Base-by-base conservation (phyloP, 2,888 invertebrate species). In the Ornithoptera alexandrae region DNA sequence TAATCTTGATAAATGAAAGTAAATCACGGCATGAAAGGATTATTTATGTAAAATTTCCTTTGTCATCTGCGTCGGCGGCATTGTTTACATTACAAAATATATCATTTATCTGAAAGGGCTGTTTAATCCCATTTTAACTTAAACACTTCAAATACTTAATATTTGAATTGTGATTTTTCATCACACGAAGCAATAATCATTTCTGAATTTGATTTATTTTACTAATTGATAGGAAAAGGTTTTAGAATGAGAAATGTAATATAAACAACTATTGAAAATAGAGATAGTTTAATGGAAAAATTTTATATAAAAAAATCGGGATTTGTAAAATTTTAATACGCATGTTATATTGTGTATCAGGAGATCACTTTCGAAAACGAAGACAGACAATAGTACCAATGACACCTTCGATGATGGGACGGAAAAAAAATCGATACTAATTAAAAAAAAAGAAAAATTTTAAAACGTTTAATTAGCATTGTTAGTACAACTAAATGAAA, bases 21-120 rank as follows among this genome's bases (percentile, higher is more conserved):
- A 22, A 58, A 22, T 42, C 30, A 46, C 22, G 58, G 12, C 46
- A 62, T 67, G 22, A 62, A 17, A 20, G 30, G 39, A 46, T 67
- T 62, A 42, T 24, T 67, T 62, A 42, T 24, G 39, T 24, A 67
- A 22, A 42, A 62, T 67, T 30, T 53, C 42, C 42, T 62, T 22
- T 42, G 30, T 50, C 62, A 63, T 58, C 50, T 68, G 58, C n/a
- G 50, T 24, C 24, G 46, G n/a, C 46, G 42, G 50, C 24, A 63
- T 63, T 46, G 36, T 62, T 68, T 50, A n/a, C 18, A 59, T 58
- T n/a, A 22, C 24, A 68, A 62, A 30, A 18, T 42, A 10, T 62
- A 62, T 30, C 20, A 53, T 53, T 53, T n/a, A 53, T 7, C 18
- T 53, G n/a, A n/a, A 4, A 53, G 53, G 7, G 0, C 18, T n/a